A percentile compares a stretch with the other conserved stretches of the same genome.
phyloP scores from a whole-genome alignment of 2,888 invertebrate genomes.

The Papilio elwesi region DNA sequence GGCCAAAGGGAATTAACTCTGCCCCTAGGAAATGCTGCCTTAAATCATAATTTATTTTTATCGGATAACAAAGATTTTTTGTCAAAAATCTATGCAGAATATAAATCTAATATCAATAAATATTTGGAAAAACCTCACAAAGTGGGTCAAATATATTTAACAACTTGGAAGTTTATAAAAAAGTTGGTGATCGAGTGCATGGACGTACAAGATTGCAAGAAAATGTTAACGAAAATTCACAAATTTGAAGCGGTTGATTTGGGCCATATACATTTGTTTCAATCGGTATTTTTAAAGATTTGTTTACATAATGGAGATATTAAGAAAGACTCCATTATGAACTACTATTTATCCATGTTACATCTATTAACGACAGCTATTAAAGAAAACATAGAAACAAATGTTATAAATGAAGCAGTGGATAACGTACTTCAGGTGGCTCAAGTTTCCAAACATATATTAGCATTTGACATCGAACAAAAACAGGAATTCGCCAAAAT shows the following conservation, averaged over 20 bases:
- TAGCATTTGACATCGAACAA: slow-evolving; percentile 51
- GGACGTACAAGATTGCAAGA: slow-evolving; percentile 82
- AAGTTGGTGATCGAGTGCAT: slow-evolving; percentile 85
- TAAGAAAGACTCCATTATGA: slow-evolving; percentile 73
- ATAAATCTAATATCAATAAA: slow-evolving; percentile 86
- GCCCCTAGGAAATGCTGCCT: slow-evolving; percentile 82
- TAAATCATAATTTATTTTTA: slow-evolving; percentile 69
- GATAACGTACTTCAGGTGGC: slow-evolving; percentile 63
- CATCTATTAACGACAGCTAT: slow-evolving; percentile 78
- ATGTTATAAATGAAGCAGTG: slow-evolving; percentile 57
- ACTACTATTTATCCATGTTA: slow-evolving; percentile 82
- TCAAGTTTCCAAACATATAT: slow-evolving; percentile 63
- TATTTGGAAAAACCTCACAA: slow-evolving; percentile 88
- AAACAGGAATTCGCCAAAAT: slow-evolving; percentile 70
- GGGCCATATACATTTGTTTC: slow-evolving; percentile 83
- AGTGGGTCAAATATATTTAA: slow-evolving; percentile 86
- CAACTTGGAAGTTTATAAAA: slow-evolving; percentile 83
- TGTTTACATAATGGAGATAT: slow-evolving; percentile 61
- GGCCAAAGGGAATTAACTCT: slow-evolving; percentile 86
- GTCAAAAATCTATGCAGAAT: slow-evolving; percentile 81
- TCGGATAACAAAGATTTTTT: slow-evolving; percentile 76
- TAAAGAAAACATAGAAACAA: slow-evolving; percentile 68
- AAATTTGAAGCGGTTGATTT: slow-evolving; percentile 86
- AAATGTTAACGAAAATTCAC: slow-evolving; percentile 83
- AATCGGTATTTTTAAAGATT: slow-evolving; percentile 82